Evolutionary conservation across 2,888 invertebrate species (phyloP).

Genomic region (Leucoma salicis): DNA sequence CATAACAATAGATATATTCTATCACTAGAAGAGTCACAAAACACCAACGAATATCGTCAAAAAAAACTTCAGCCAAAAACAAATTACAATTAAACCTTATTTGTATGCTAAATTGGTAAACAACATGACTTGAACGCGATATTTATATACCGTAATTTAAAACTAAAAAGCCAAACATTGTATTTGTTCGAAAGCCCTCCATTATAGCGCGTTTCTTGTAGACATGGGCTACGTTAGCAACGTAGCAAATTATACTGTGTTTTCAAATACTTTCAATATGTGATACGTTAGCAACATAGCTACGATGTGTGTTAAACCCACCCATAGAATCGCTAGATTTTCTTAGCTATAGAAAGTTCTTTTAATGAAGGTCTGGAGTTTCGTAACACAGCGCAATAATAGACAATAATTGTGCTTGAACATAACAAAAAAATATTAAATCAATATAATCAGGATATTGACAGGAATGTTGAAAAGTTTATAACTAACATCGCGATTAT

Average conservation of each 20-base stretch:
- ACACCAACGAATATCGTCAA: slow-evolving; percentile 31
- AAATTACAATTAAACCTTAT: slow-evolving; percentile 34
- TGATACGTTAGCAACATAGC: no score
- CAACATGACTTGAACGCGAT: slow-evolving; percentile 47
- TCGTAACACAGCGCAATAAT: no score
- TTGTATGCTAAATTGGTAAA: slow-evolving; percentile 60
- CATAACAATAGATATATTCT: slow-evolving; percentile 1
- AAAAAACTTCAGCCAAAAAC: slow-evolving; percentile 34
- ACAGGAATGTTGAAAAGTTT: slow-evolving; percentile 26
- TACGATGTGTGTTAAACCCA: no score
- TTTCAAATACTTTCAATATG: no score
- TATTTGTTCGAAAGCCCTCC: slow-evolving; percentile 15
- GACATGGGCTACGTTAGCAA: no score
- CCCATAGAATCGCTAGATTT: no score
- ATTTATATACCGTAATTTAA: slow-evolving; percentile 39
- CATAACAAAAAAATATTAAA: slow-evolving; percentile 5
- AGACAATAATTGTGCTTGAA: slow-evolving; percentile 23
- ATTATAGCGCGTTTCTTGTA: no score
- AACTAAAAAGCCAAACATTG: slow-evolving; percentile 17
- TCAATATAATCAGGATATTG: slow-evolving; percentile 13
- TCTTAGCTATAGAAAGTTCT: no score
- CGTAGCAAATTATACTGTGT: no score
- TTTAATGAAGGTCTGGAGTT: no score
- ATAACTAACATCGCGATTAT: slow-evolving; percentile 17
- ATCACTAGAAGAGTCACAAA: slow-evolving; percentile 15